These are phyloP conservation scores for Monochamus alternatus DNA, from an alignment of 2,888 invertebrate genomes.

Conservation along the genomic window DNA sequence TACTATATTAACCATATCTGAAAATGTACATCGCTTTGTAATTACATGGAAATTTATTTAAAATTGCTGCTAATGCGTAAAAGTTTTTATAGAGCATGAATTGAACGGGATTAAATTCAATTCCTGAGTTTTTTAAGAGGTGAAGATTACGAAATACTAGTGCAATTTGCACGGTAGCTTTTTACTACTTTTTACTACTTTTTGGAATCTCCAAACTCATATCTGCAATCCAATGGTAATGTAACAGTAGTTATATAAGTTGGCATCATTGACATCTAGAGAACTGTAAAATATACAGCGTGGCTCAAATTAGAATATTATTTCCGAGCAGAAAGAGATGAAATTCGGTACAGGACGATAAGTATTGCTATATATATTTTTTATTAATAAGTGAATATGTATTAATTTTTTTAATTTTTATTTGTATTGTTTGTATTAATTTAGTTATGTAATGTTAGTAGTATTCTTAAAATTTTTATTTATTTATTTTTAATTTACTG, in stretches of 20 bases:
- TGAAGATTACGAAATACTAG: constrained; percentile 36
- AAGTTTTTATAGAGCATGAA: constrained; percentile 20
- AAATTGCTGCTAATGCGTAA: constrained; percentile 29
- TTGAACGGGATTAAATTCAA: constrained; percentile 18
- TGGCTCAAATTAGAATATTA: no score
- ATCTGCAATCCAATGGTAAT: neutral
- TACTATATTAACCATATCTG: constrained; percentile 6
- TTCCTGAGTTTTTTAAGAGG: constrained; percentile 18
- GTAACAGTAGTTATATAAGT: neutral
- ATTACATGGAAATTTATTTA: constrained; percentile 39
- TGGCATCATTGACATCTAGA: no score
- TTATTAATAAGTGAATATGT: no score
- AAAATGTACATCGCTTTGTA: constrained; percentile 22
- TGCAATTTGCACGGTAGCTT: constrained; percentile 30
- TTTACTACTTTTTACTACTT: constrained; percentile 26
- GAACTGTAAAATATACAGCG: no score
- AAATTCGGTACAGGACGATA: no score
- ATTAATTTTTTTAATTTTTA: no score
- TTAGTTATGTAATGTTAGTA: no score
- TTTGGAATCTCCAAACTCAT: constrained; percentile 17
- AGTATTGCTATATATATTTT: no score
- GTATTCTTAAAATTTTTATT: no score
- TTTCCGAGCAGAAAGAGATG: no score
- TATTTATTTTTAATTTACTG: no score
- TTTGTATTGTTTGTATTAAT: no score